Conservation (phyloP, 1,140 invertebrate genomes). For the Hestina assimilis region DNA sequence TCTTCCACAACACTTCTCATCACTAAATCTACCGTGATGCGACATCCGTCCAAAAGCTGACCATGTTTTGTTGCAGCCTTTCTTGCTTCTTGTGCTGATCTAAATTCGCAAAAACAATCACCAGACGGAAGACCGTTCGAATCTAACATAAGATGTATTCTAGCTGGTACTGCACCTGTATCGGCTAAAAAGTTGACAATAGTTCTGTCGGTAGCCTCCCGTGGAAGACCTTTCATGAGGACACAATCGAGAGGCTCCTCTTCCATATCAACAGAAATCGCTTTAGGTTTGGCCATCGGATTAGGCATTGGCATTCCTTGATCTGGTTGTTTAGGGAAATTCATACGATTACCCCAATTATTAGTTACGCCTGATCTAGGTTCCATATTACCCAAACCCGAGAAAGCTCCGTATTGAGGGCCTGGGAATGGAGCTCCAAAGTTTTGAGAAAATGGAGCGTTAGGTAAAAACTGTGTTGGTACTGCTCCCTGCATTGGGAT, state of each 20-base stretch:
- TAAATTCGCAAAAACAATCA: conserved; percentile 92
- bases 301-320: conserved; percentile 21
- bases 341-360: conserved; percentile 45
- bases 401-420: conserved; percentile 48
- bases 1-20: conserved; percentile 75
- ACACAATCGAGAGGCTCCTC: conserved; percentile 81
- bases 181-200: conserved; percentile 89
- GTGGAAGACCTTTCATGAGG: conserved; percentile 86
- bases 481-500: conserved; percentile 13
- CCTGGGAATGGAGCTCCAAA: conserved; percentile 35
- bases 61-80: conserved; percentile 86
- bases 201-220: conserved; percentile 85
- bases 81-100: conserved; percentile 82
- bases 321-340: conserved; percentile 34
- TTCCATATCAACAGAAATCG: conserved; percentile 40
- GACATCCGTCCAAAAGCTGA: conserved; percentile 81
- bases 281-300: conserved; percentile 21
- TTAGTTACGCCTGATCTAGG: conserved; percentile 44
- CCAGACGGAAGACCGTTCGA: conserved; percentile 84
- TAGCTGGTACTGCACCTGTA: conserved; percentile 85
- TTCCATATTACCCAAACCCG: conserved; percentile 37
- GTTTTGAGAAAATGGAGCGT: conserved; percentile 42
- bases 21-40: conserved; percentile 83
- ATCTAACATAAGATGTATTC: conserved; percentile 88
- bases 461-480: conserved; percentile 33